Conservation (phyloP, 2,888 invertebrate genomes). For the Artemia sinica region DNA sequence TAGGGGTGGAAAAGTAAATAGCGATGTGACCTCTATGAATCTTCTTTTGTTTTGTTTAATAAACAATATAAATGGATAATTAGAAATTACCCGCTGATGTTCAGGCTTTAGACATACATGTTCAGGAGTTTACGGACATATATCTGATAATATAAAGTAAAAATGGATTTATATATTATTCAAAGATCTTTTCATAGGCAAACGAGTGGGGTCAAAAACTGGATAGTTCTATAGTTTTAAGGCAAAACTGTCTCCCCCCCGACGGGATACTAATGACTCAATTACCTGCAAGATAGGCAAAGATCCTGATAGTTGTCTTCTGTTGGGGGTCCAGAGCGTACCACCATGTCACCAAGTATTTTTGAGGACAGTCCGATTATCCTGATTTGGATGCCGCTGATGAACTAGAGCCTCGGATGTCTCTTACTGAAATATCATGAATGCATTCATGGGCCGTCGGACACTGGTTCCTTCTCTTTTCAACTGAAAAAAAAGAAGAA, state of each 20-base stretch:
- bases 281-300: slow-evolving; percentile 44
- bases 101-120: too few species aligned
- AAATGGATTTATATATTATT: too few species aligned
- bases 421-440: slow-evolving; percentile 99
- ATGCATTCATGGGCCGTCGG: slow-evolving; percentile 96
- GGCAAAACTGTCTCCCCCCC: not conserved
- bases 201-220: too few species aligned
- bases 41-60: too few species aligned
- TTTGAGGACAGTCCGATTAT: slow-evolving; percentile 96
- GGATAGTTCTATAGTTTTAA: not conserved
- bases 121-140: too few species aligned
- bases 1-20: too few species aligned
- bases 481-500: slow-evolving; percentile 24
- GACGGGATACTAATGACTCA: slow-evolving; percentile 36
- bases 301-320: slow-evolving; percentile 92
- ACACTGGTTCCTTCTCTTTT: slow-evolving; percentile 50
- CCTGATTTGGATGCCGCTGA: slow-evolving; percentile 89
- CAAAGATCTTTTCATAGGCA: too few species aligned
- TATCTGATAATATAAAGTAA: too few species aligned
- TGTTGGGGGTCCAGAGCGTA: slow-evolving; percentile 81
- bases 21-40: too few species aligned
- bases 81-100: too few species aligned
- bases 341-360: slow-evolving; percentile 99
- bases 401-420: slow-evolving; percentile 88
- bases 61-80: too few species aligned